Evolutionary conservation across 2,113 vertebrate species (phyloP), one percentile per base, ranked within the genome.

Genomic region (Pristiophorus japonicus): DNA sequence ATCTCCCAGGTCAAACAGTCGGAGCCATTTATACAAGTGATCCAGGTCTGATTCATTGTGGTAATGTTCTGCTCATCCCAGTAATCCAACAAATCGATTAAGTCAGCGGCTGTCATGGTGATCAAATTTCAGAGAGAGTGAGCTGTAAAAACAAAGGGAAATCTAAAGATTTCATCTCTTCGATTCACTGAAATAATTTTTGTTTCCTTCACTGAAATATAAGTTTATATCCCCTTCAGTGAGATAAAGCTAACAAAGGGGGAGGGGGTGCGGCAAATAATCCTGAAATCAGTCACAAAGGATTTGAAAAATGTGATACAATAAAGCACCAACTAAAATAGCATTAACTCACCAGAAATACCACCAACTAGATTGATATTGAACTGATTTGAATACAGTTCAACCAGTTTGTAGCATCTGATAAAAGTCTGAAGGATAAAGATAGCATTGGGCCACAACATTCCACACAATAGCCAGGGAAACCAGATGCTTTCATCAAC

Each of bases 21-120:
- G 8, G 85, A 70, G 0, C 97, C 96, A 0, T 96, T 97, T 95
- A 95, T 97, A 96, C 98, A 98, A 0, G 98, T 97, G 97, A 98
- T 98, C 97, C 98, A 98, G 95, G 95, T 96, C 0, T 96, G 96
- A 91, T 95, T 92, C 67, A 97, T 96, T 90, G 98, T 98, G 0
- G 98, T 98, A 96, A 99, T 97, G 97, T 99, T 99, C 95, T 98
- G 97, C 0, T 96, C 96, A 27, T 98, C 97, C 1, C 97, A 14
- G 95, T 97, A 97, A 96, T 98, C 98, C 0, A 98, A 97, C 95
- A 98, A 97, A 10, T 97, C 96, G 7, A 97, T 96, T 92, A 97
- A 96, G 62, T 98, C 98, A 93, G 97, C 96, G 0, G 98, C 97
- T 0, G 98, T 98, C 98, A 98, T 96, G 78, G 96, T 16, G 97